These are phyloP conservation scores for Bombus balteatus DNA, from an alignment of 1,140 invertebrate genomes.

Conservation along the genomic window DNA sequence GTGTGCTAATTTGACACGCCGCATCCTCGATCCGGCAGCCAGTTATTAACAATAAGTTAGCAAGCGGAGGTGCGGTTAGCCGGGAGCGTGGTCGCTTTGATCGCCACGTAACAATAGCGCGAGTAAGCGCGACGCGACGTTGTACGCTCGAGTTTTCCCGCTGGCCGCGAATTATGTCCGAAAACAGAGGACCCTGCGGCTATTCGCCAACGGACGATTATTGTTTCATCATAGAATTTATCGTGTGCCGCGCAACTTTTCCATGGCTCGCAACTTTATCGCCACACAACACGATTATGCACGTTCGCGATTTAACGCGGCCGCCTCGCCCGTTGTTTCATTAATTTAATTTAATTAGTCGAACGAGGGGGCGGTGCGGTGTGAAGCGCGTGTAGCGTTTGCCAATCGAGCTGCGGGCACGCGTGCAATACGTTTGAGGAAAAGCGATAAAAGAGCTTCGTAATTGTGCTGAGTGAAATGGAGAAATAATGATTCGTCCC, in stretches of 20 bases:
- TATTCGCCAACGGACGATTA: not conserved
- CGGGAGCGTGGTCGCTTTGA: not conserved
- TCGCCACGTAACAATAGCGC: not conserved
- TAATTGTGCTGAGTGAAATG: not conserved
- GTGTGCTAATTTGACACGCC: not conserved
- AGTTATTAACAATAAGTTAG: conserved; percentile 18
- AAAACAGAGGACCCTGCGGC: not conserved
- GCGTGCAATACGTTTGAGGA: not conserved
- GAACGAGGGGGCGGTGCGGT: no score
- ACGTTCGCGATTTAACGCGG: no score
- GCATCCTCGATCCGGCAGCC: conserved; percentile 17
- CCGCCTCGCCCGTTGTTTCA: not conserved
- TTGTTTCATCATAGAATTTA: not conserved
- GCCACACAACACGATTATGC: not conserved
- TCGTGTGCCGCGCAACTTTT: not conserved
- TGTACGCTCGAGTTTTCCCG: not conserved
- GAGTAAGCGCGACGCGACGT: not conserved
- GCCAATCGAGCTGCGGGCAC: no score
- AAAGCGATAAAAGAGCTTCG: not conserved
- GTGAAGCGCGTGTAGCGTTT: no score
- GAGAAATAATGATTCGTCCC: no score
- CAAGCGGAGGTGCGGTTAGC: not conserved
- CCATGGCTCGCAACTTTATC: not conserved
- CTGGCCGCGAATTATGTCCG: not conserved
- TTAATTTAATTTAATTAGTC: conserved; percentile 16